Conservation (phyloP, 1,140 invertebrate species). For the Atta texana region DNA sequence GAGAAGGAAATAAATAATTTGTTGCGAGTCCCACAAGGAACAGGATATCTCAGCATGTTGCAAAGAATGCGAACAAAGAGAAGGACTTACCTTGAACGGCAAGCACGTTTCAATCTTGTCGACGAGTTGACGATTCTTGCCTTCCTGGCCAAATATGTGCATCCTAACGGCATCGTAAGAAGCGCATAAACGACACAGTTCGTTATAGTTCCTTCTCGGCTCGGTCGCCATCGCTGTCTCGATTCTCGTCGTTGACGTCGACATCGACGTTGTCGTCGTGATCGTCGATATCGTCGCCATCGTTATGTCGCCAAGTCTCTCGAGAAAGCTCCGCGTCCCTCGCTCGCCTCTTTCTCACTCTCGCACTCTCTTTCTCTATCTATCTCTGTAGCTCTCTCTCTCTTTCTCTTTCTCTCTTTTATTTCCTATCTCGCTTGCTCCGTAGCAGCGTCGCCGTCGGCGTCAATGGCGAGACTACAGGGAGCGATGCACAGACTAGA, state of each 20-base stretch:
- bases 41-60: background rate
- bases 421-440: background rate
- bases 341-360: background rate
- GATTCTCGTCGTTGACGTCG: conserved; percentile 62
- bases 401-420: background rate
- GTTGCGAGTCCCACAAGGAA: background rate
- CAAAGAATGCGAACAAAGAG: conserved; percentile 13
- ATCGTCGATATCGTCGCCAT: conserved; percentile 22
- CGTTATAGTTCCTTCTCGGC: conserved; percentile 82
- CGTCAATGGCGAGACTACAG: conserved; percentile 35
- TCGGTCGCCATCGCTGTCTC: conserved; percentile 73
- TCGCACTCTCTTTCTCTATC: background rate
- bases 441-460: conserved; percentile 35
- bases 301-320: conserved; percentile 21
- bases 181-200: conserved; percentile 86
- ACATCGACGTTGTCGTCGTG: conserved; percentile 54
- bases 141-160: conserved; percentile 86
- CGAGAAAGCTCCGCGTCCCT: conserved; percentile 34
- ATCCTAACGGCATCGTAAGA: conserved; percentile 86
- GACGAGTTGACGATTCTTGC: conserved; percentile 85
- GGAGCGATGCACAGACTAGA: background rate
- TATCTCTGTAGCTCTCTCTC: too few species aligned
- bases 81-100: conserved; percentile 84
- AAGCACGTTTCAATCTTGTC: conserved; percentile 86
- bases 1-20: conserved; percentile 14